Conservation (phyloP, 2,888 invertebrate genomes). For the Synergus laeviventris region DNA sequence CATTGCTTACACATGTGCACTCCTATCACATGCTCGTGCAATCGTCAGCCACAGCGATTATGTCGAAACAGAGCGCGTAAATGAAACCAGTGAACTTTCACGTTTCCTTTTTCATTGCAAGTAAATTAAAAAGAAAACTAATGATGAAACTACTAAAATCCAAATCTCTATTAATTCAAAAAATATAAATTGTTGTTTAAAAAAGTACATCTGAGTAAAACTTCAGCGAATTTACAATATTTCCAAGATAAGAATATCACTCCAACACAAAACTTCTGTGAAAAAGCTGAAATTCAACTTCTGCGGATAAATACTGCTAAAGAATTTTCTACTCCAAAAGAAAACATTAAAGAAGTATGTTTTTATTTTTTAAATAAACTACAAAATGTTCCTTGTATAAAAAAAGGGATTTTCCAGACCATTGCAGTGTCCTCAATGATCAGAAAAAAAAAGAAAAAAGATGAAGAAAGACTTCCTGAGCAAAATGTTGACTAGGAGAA, state of each 20-base stretch:
- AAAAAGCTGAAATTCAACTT: too few relatives aligned
- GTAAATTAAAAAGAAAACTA: slow-evolving; percentile 22
- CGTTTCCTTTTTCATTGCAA: slow-evolving; percentile 32
- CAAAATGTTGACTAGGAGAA: slow-evolving; percentile 14
- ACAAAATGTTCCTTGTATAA: neutral
- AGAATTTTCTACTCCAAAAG: neutral
- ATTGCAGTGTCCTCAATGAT: neutral
- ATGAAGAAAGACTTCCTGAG: neutral
- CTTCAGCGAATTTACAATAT: too few relatives aligned
- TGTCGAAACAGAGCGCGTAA: slow-evolving; percentile 34
- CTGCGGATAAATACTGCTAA: neutral
- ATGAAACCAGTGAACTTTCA: slow-evolving; percentile 39
- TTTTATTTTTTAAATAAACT: neutral
- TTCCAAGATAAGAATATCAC: too few relatives aligned
- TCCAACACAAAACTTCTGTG: too few relatives aligned
- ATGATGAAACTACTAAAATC: too few relatives aligned
- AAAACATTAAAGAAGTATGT: neutral
- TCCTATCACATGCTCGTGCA: slow-evolving; percentile 27
- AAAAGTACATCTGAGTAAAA: too few relatives aligned
- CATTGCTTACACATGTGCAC: slow-evolving; percentile 36
- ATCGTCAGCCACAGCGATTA: slow-evolving; percentile 27
- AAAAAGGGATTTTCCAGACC: neutral
- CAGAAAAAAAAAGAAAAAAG: neutral
- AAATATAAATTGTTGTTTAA: neutral
- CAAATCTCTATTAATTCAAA: too few relatives aligned